Conservation (phyloP, 2,888 invertebrate species). For the Heliconius ethilla region DNA sequence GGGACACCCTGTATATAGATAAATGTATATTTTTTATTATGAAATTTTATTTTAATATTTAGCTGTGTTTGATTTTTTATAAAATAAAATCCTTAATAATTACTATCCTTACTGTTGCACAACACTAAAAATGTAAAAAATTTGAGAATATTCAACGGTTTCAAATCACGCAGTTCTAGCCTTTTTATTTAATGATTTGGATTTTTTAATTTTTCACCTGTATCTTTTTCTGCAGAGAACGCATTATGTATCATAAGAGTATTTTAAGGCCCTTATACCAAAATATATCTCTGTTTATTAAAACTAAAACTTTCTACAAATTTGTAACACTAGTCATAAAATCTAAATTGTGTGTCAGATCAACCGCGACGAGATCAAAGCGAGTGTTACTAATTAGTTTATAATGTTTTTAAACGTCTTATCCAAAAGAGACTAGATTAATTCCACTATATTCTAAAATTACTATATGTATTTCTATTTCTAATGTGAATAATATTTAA, state of each 20-base stretch:
- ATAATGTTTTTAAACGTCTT: neutral
- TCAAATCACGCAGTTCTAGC: too few relatives aligned
- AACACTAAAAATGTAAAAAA: too few relatives aligned
- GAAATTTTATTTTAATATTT: neutral
- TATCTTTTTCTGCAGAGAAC: too few relatives aligned
- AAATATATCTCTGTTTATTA: neutral
- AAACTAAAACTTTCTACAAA: slow-evolving; percentile 1
- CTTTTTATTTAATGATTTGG: too few relatives aligned
- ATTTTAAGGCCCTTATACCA: neutral
- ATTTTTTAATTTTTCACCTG: too few relatives aligned
- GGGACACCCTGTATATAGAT: too few relatives aligned
- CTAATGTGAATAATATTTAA: neutral
- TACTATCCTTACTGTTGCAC: neutral
- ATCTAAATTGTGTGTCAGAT: neutral
- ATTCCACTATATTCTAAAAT: neutral
- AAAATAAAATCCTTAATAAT: neutral
- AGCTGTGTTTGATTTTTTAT: too few relatives aligned
- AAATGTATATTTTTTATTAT: neutral
- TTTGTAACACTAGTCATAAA: slow-evolving; percentile 1
- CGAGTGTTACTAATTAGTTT: neutral
- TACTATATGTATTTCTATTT: neutral
- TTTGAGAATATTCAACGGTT: too few relatives aligned
- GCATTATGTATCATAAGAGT: too few relatives aligned
- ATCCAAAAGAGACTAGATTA: neutral
- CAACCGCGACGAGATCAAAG: slow-evolving; percentile 2